phyloP scores from a whole-genome alignment of 1,140 invertebrate genomes.

The Listronotus oregonensis region DNA sequence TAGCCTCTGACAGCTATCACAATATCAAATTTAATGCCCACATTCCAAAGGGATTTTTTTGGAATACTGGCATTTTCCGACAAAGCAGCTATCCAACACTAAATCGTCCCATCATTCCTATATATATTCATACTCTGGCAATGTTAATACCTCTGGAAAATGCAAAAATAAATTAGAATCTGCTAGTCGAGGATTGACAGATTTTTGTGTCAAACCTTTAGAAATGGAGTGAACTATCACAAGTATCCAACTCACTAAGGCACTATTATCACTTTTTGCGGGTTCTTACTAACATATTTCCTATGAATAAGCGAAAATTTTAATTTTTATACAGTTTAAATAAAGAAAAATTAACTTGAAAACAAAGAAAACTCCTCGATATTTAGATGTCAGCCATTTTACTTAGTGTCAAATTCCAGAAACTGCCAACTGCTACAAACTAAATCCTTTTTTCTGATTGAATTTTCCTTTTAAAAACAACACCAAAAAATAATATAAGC shows the following conservation, averaged over 20 bases:
- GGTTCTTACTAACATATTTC: conserved; percentile 3
- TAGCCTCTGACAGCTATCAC: conserved; percentile 6
- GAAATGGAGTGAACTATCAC: conserved; percentile 13
- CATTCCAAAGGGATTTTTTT: conserved; percentile 5
- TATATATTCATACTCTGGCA: conserved; percentile 37
- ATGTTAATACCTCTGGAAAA: conserved; percentile 47
- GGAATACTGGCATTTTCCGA: not conserved
- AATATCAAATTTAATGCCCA: conserved; percentile 8
- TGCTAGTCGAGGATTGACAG: conserved; percentile 48
- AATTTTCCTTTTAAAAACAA: not conserved
- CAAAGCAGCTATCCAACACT: conserved; percentile 7
- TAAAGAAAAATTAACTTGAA: conserved; percentile 49
- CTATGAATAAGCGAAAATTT: conserved; percentile 1
- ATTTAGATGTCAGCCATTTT: conserved; percentile 56
- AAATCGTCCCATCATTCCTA: conserved; percentile 40
- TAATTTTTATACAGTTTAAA: conserved; percentile 26
- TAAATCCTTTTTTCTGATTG: conserved; percentile 1
- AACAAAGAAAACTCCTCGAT: conserved; percentile 56
- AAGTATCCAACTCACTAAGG: conserved; percentile 19
- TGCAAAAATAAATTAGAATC: conserved; percentile 47
- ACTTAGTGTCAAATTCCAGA: conserved; percentile 57
- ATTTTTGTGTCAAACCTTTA: conserved; percentile 49
- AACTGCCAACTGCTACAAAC: conserved; percentile 49
- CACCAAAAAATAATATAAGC: no score
- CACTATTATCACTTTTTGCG: conserved; percentile 21